Evolutionary conservation across 2,888 invertebrate species (phyloP), one percentile per base, ranked within the genome.

Genomic region (Asteroscopus sphinx): DNA sequence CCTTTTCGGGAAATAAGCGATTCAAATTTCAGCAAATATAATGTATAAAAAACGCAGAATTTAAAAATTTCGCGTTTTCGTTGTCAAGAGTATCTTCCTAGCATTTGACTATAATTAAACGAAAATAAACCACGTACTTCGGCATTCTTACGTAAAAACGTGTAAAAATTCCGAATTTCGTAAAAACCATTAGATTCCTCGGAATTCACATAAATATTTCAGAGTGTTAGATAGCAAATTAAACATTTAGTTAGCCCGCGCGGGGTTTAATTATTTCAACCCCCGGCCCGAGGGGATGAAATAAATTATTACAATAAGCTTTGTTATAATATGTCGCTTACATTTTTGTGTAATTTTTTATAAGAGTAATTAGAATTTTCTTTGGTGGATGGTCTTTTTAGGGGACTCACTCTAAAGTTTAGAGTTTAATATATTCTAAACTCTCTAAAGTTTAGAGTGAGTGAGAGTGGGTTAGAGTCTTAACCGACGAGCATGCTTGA

Each of bases 231-330:
- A 69, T 64, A 51, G 51, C 16, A 48, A 54, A 70, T 68, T 64
- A 51, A 64, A 54, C 46, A 70, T 71, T 8, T 40, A 66, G 0
- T 9, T 30, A 37, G n/a, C 36, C 51, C 25, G 32, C 25, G 17
- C 41, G 30, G 26, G 40, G 16, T 70, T 69, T 51, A 58, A 70
- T 68, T 64, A 64, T 70, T 68, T 39, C 58, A n/a, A 11, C 13
- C 25, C 39, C 7, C 21, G 21, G 1, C 30, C 16, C 28, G 33
- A 30, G 53, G 44, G 39, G 62, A 15, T 11, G 37, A 45, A 68
- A 53, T 65, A 54, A 58, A 68, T 68, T 58, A 64, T 58, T 35
- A 44, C 48, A 37, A 53, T 39, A 17, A 17, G 36, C 17, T 48
- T 52, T 41, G 44, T 52, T 59, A 36, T 36, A 40, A 36, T 36